Evolutionary conservation across 2,888 invertebrate species (phyloP), one percentile per base, ranked within the genome.

Genomic region (Scaptomyza caliginosa): DNA sequence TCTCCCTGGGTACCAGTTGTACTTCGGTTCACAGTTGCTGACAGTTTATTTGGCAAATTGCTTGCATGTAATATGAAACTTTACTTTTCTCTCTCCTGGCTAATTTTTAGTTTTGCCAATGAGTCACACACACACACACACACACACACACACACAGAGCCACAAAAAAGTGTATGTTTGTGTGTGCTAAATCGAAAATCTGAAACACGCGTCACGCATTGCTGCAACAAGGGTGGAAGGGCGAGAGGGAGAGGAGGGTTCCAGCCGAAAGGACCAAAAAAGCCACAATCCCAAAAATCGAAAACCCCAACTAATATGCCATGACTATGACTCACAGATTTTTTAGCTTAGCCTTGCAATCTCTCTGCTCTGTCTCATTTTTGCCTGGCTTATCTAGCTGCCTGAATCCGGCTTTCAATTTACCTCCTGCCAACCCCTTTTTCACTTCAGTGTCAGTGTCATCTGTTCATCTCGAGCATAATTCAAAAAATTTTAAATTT

Each of bases 1-100:
- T 19, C 48, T 40, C 28, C 28, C 56, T 34, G 34, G 48, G 49
- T 19, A 43, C 39, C 48, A 21, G 19, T 48, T 6, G 16, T 8
- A 32, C n/a, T 3, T 8, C 34, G 16, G 34, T 34, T 34, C 39
- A 38, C 76, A 62, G 67, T 68, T 77, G 88, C 84, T 87, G 84
- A 86, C 88, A 88, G 88, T 84, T 84, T 84, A 88, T 88, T 88
- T 88, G 88, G 63, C 88, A 88, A 88, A 88, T 88, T 84, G 88
- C 88, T 88, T 76, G 86, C 63, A 88, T 79, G 88, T 85, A 85
- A 85, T 81, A 74, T 69, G 89, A 85, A 86, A 85, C 84, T 78
- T 78, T 74, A 56, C 56, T 63, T 51, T 39, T 51, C n/a, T 24
- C 70, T 59, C 42, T 48, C 13, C 67, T 54, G 86, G 88, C 86